These are phyloP conservation scores for Poeciliopsis paucimaculata DNA, from an alignment of 2,797 vertebrate species.

Conservation along the genomic window DNA sequence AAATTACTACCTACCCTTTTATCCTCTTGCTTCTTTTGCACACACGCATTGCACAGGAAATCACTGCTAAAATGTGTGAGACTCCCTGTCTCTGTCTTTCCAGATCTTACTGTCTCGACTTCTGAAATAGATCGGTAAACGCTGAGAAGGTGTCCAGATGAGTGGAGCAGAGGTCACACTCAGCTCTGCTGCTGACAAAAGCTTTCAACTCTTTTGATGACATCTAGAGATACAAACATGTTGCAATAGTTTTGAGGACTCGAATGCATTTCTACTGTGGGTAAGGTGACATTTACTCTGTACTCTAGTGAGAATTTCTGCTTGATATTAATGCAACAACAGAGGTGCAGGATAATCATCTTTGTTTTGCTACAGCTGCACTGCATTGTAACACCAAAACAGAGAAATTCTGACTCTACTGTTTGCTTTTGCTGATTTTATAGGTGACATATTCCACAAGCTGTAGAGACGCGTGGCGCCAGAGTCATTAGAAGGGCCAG, in stretches of 20 bases:
- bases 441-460: background rate
- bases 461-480: background rate
- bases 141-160: background rate
- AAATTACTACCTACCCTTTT: constrained; percentile 10
- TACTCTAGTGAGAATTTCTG: background rate
- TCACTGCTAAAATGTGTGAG: constrained; percentile 18
- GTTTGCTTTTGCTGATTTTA: constrained; percentile 22
- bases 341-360: background rate
- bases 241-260: background rate
- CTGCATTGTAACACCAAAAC: constrained; percentile 4
- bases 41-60: constrained; percentile 13
- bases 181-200: background rate
- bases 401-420: constrained; percentile 15
- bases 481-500: constrained; percentile 33
- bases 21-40: background rate
- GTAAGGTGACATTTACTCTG: background rate
- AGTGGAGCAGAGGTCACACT: background rate
- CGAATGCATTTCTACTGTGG: background rate
- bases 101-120: background rate
- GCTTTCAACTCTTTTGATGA: background rate
- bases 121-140: background rate
- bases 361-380: background rate
- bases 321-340: constrained; percentile 6
- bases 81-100: constrained; percentile 7
- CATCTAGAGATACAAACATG: background rate